Evolutionary conservation across 2,797 vertebrate genomes (phyloP), one percentile per base, ranked within the genome.

Genomic region (Capromys pilorides): DNA sequence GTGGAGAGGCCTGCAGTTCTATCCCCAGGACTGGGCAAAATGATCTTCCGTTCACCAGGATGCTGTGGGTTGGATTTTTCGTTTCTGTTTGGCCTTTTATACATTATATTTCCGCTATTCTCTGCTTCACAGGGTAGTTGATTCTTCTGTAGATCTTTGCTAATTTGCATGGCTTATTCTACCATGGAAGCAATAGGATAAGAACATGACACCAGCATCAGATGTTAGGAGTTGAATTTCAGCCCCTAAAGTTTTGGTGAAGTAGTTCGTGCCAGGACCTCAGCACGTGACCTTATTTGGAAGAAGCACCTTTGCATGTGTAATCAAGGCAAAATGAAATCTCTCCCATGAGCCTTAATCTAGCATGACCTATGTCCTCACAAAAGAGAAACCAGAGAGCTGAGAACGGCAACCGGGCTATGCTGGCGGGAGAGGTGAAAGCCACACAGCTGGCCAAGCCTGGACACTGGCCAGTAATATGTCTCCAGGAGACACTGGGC

Each of bases 401-500:
- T 7, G 39, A 75, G 39, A 12, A 45, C 12, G 41, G 12, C 12
- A 45, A 2, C 39, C 26, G 2, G n/a, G 13, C 41, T 3, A 41
- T 6, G 22, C 33, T 14, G 1, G 9, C 7, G 31, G 1, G 45
- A 49, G 75, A 78, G 33, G 10, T 28, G 36, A 24, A 14, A 28
- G 12, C 2, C 13, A 3, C 0, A 3, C 3, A 71, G 31, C 26
- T 41, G 11, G 2, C 4, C 51, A n/a, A n/a, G 5, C 1, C 22
- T n/a, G 67, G 2, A 31, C n/a, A 33, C 22, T 12, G 33, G 22
- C 22, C 54, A 61, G 7, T 3, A 26, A 36, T 45, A 45, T 13
- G 22, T 22, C 51, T 41, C 28, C 82, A 73, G 41, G 33, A n/a
- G 4, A 28, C 14, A 3, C 7, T 36, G 6, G 11, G 26, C 19